Conservation (phyloP, 2,113 vertebrate species). For the Pelecanus crispus region DNA sequence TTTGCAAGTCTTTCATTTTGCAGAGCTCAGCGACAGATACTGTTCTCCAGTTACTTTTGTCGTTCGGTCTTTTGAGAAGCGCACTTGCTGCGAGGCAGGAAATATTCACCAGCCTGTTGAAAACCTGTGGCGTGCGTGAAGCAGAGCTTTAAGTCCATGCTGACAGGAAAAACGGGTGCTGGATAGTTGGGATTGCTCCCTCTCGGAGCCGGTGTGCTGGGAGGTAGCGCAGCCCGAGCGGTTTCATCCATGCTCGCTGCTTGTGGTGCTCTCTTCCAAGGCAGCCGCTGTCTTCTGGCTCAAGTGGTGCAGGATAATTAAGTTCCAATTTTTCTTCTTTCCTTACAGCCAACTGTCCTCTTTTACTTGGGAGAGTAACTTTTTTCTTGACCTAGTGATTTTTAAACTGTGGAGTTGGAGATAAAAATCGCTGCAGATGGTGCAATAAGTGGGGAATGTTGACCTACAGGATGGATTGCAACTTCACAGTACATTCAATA, state of each 20-base stretch:
- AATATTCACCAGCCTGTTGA: not conserved
- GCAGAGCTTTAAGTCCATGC: not conserved
- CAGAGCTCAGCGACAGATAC: not conserved
- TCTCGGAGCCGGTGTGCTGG: not conserved
- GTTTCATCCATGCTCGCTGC: rapidly evolving
- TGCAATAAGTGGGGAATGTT: not conserved
- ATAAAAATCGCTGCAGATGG: not conserved
- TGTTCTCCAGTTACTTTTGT: not conserved
- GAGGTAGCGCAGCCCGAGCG: not conserved
- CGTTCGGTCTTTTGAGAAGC: not conserved
- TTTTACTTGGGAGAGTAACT: not conserved
- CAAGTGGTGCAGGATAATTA: not conserved
- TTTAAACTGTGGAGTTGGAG: not conserved
- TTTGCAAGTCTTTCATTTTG: constrained; percentile 3
- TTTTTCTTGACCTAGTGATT: not conserved
- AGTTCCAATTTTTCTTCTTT: not conserved
- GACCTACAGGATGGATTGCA: not conserved
- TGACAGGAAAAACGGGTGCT: not conserved
- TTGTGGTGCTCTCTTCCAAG: not conserved
- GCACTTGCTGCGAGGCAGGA: not conserved
- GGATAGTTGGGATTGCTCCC: not conserved
- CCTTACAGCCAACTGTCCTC: not conserved
- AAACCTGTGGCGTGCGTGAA: not conserved
- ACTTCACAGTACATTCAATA: not conserved
- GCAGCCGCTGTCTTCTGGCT: not conserved